These are phyloP conservation scores for Zophobas atratus DNA, from an alignment of 1,140 invertebrate genomes.

Conservation along the genomic window DNA sequence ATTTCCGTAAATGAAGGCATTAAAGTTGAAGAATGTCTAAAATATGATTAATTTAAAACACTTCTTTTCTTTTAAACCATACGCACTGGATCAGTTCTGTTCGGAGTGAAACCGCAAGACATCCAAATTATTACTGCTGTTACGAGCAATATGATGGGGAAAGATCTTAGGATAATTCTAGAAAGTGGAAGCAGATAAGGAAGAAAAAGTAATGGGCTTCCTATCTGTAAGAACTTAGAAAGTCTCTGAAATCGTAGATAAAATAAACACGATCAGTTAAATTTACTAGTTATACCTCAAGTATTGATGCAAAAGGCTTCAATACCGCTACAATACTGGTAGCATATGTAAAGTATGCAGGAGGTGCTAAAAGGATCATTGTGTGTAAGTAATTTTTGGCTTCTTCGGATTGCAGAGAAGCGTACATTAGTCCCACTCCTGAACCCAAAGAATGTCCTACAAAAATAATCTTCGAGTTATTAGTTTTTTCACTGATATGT, in stretches of 20 bases:
- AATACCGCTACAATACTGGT: not conserved
- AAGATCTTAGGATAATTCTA: not conserved
- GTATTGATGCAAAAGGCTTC: not conserved
- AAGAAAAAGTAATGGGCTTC: not conserved
- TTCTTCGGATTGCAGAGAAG: constrained; percentile 1
- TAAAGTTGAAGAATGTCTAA: constrained; percentile 4
- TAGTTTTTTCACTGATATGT: not conserved
- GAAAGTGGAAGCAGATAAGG: not conserved
- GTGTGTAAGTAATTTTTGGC: not conserved
- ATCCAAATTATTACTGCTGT: not conserved
- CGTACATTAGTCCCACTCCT: not conserved
- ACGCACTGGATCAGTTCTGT: not conserved
- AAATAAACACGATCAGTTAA: no score
- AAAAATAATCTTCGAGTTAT: not conserved
- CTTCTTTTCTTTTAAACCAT: not conserved
- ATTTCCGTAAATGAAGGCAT: not conserved
- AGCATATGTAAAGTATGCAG: not conserved
- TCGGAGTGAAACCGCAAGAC: not conserved
- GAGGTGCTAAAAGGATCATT: not conserved
- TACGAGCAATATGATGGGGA: not conserved
- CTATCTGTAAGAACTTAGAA: not conserved
- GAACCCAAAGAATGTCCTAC: constrained; percentile 7
- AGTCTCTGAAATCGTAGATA: no score
- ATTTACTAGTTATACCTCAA: no score
- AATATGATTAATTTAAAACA: not conserved